These are phyloP conservation scores for Pseudopodoces humilis DNA, from an alignment of 2,113 vertebrate genomes.

Conservation along the genomic window DNA sequence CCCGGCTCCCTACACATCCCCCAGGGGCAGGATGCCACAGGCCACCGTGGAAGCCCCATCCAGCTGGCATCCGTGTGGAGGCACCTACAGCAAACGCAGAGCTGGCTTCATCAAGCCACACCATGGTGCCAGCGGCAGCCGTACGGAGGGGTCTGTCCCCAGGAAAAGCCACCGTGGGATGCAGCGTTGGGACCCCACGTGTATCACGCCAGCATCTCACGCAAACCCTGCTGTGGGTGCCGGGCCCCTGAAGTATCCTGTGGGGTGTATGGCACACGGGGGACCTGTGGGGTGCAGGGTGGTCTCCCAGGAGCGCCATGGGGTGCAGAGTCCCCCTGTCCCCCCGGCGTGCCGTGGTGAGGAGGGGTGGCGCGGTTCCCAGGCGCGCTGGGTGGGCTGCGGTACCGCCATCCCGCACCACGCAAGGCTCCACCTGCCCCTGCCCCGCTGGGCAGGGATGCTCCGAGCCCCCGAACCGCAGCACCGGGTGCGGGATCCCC, in stretches of 20 bases:
- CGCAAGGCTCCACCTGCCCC: too few relatives aligned
- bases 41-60: neutral
- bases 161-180: neutral
- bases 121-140: neutral
- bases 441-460: neutral
- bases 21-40: rapidly evolving
- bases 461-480: too few relatives aligned
- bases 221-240: neutral
- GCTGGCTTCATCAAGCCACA: neutral
- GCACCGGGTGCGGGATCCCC: rapidly evolving
- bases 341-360: neutral
- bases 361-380: neutral
- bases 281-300: neutral
- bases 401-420: neutral
- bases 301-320: rapidly evolving
- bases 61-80: rapidly evolving
- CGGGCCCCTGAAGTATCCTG: rapidly evolving
- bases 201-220: neutral
- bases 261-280: rapidly evolving
- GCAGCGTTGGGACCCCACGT: rapidly evolving
- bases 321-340: neutral
- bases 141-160: neutral
- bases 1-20: rapidly evolving
- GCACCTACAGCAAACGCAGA: neutral
- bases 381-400: neutral